These are phyloP conservation scores for Drosophila neonasuta DNA, from an alignment of 2,888 invertebrate genomes.

Conservation along the genomic window DNA sequence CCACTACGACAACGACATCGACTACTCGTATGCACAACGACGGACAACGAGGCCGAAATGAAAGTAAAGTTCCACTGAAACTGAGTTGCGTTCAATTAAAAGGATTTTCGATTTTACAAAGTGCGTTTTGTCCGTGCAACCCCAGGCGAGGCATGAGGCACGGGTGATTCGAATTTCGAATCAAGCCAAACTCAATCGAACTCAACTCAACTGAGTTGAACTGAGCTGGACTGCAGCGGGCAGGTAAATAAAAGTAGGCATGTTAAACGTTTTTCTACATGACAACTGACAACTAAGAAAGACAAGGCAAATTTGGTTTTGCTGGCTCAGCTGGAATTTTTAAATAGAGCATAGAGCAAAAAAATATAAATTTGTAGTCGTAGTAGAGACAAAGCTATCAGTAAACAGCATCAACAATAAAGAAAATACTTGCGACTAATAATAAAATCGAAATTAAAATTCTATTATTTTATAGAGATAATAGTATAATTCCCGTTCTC, in stretches of 20 bases:
- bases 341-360: conserved; percentile 37
- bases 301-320: conserved; percentile 38
- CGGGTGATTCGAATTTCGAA: conserved; percentile 12
- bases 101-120: conserved; percentile 74
- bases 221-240: conserved; percentile 22
- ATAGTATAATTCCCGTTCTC: not conserved
- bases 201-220: conserved; percentile 19
- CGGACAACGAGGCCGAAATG: conserved; percentile 21
- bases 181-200: conserved; percentile 21
- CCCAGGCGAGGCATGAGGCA: not conserved
- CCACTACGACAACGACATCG: not conserved
- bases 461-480: too few relatives aligned
- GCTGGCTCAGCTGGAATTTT: conserved; percentile 46
- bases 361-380: conserved; percentile 6
- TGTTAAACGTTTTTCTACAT: conserved; percentile 70
- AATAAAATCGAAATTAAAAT: too few relatives aligned
- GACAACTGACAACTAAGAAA: conserved; percentile 61
- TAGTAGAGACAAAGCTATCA: not conserved
- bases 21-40: not conserved
- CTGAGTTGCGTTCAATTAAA: conserved; percentile 71
- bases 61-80: conserved; percentile 52
- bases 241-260: conserved; percentile 71
- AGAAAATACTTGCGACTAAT: not conserved
- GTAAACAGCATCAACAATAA: not conserved
- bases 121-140: conserved; percentile 57